phyloP scores from a whole-genome alignment of 1,140 invertebrate genomes.

The Trissolcus basalis region DNA sequence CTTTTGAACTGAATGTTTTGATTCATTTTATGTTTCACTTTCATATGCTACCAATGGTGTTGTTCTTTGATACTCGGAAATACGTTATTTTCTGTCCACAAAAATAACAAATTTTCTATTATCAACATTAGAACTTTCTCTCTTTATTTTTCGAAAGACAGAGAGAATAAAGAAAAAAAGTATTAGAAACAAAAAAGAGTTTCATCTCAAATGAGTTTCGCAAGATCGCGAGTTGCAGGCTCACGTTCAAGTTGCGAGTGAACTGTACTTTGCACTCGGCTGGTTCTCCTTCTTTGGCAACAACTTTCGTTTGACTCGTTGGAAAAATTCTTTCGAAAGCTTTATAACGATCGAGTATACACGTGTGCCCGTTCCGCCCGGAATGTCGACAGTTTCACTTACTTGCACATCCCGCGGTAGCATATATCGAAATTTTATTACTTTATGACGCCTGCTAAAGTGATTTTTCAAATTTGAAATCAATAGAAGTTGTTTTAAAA shows the following conservation, averaged over 20 bases:
- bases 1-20: too few species aligned
- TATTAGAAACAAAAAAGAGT: constrained; percentile 11
- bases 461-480: constrained; percentile 47
- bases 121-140: neutral
- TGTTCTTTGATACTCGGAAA: too few species aligned
- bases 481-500: constrained; percentile 40
- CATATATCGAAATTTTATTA: constrained; percentile 50
- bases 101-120: neutral
- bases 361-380: constrained; percentile 41
- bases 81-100: too few species aligned
- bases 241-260: constrained; percentile 36
- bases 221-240: constrained; percentile 34
- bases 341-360: constrained; percentile 59
- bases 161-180: constrained; percentile 7
- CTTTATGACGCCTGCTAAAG: constrained; percentile 34
- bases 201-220: constrained; percentile 36
- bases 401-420: constrained; percentile 43
- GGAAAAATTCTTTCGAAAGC: constrained; percentile 54
- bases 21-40: too few species aligned
- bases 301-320: constrained; percentile 58
- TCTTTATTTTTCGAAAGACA: neutral
- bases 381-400: constrained; percentile 47
- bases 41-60: too few species aligned
- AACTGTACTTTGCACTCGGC: constrained; percentile 55
- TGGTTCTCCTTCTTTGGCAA: constrained; percentile 38